Percentiles rank a stretch among this genome's conserved stretches.
These are phyloP conservation scores for Tyto alba DNA, from an alignment of 2,113 vertebrate genomes.

Conservation along the genomic window DNA sequence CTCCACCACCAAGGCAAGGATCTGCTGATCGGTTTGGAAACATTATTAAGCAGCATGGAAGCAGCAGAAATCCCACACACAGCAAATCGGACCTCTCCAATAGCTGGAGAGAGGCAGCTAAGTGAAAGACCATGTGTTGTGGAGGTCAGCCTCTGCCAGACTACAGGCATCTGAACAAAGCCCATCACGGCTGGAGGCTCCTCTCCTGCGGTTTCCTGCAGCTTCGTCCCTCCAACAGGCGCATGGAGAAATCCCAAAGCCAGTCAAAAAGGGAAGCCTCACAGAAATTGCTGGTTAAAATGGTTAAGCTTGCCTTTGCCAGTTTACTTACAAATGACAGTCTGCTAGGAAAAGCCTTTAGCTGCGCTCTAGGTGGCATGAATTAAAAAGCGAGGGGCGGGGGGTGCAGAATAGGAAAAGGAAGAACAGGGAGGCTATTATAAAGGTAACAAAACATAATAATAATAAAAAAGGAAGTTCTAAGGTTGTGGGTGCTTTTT, in stretches of 20 bases:
- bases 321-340: background rate
- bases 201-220: background rate
- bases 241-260: background rate
- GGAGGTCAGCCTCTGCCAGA: constrained; percentile 18
- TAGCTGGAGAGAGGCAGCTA: background rate
- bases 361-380: background rate
- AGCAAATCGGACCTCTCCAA: background rate
- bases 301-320: background rate
- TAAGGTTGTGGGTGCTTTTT: background rate
- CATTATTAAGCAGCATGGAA: background rate
- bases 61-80: background rate
- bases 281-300: background rate
- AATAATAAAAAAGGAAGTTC: background rate
- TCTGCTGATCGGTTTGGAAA: fast-evolving
- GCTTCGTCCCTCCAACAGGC: background rate
- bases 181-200: background rate
- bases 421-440: background rate
- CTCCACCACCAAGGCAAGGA: background rate
- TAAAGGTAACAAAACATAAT: background rate
- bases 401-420: background rate
- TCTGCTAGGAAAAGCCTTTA: background rate
- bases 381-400: background rate
- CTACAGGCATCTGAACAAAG: constrained; percentile 13
- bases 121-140: background rate
- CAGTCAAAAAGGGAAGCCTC: background rate